Percentiles rank a stretch among this genome's conserved stretches.
Conservation (phyloP, 2,797 vertebrate species). For the Dryobates pubescens region DNA sequence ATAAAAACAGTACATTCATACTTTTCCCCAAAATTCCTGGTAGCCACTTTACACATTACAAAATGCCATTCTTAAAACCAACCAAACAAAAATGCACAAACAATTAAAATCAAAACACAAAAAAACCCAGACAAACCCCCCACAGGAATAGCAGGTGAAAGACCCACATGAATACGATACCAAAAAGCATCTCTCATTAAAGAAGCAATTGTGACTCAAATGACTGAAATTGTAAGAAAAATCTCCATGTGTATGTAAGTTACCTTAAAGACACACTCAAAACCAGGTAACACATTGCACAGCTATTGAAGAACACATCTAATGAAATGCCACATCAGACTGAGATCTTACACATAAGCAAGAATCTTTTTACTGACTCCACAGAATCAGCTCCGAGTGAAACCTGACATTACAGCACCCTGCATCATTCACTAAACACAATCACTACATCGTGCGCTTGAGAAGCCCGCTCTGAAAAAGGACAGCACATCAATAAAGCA, state of each 20-base stretch:
- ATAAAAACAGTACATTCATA: background rate
- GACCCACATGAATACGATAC: background rate
- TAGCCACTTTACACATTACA: background rate
- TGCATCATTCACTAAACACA: background rate
- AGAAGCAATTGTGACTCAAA: background rate
- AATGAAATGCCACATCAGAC: background rate
- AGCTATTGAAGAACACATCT: background rate
- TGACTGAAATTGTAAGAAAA: background rate
- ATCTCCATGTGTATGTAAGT: background rate
- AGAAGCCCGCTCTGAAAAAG: background rate
- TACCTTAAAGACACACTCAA: background rate
- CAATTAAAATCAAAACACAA: too few relatives aligned
- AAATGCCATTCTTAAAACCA: background rate
- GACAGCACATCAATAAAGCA: background rate
- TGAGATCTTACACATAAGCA: background rate
- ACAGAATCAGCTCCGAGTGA: background rate
- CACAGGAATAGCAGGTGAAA: background rate
- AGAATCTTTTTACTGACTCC: background rate
- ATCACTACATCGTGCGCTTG: accelerated
- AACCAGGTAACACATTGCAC: background rate
- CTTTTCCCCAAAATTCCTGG: background rate
- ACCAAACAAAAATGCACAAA: background rate
- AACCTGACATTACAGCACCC: background rate
- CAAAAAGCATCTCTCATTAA: background rate
- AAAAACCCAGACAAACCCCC: background rate